Base-by-base conservation (phyloP, 2,797 vertebrate species). In the Hypotaenidia philippensis region DNA sequence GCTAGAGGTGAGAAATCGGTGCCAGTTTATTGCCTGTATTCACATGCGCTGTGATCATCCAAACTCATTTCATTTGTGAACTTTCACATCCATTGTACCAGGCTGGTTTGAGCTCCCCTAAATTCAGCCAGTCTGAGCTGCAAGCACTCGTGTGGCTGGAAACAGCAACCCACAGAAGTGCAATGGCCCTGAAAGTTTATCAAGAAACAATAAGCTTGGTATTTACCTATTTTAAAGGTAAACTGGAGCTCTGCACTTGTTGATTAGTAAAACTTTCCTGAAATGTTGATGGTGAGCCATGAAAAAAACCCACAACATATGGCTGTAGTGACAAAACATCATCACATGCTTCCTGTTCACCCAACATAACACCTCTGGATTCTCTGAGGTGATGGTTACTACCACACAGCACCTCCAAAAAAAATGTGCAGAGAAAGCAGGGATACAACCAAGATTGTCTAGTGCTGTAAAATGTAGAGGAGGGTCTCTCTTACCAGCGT, bases 391-490 rank as follows among this genome's bases (percentile, higher is more conserved):
- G 3, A 49, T 38, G 41, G 17, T 49, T 76, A 63, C 36, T n/a
- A 21, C 11, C 32, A 36, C 45, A 68, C 0, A 1, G 8, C n/a
- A 41, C 9, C 23, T 71, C 41, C 40, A 6, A 1, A 6, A 1
- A 49, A 89, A 80, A 29, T 0, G 1, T 16, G 23, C 13, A 56
- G 40, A 50, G 44, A 36, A 86, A 89, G 18, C 26, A 63, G 5
- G 12, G 19, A 17, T 17, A 57, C 44, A 72, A 55, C 7, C 3
- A 4, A 83, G 31, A 7, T 5, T 34, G 16, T 20, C 52, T 72
- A 41, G 25, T 34, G 32, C 32, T 1, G 1, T 36, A 41, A 2
- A 5, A 7, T 47, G 10, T 65, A 80, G 79, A 47, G 63, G 8
- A 50, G 7, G 2, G 21, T 34, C 25, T 77, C 10, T 71, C 23